These are phyloP conservation scores for Phenganax stokvisi DNA, from an alignment of 92 coral and sea anemone species.

Conservation along the genomic window DNA sequence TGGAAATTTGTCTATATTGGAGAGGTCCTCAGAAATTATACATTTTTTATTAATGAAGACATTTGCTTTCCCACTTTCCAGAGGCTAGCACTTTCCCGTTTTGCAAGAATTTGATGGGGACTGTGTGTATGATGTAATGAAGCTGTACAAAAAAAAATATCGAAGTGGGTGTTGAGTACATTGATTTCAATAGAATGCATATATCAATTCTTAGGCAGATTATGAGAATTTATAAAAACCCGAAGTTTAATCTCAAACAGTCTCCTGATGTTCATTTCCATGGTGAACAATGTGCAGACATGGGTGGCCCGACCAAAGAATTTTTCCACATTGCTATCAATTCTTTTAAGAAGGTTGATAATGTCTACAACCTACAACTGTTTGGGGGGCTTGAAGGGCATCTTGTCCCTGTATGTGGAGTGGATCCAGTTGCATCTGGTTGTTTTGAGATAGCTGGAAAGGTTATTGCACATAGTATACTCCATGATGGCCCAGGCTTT, in stretches of 20 bases:
- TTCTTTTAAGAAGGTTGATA: constrained; percentile 42
- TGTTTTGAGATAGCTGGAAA: constrained; percentile 46
- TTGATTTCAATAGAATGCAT: constrained; percentile 56
- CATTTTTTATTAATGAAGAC: too few species aligned
- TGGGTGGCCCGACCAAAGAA: constrained; percentile 60
- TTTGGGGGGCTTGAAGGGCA: constrained; percentile 58
- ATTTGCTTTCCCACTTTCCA: too few species aligned
- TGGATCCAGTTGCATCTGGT: constrained; percentile 50
- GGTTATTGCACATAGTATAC: constrained; percentile 35
- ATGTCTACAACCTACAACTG: constrained; percentile 47
- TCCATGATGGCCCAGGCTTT: constrained; percentile 35
- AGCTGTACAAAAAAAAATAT: constrained; percentile 25
- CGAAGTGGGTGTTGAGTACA: constrained; percentile 40
- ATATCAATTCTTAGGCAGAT: constrained; percentile 47
- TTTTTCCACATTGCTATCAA: constrained; percentile 47
- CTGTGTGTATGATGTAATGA: constrained; percentile 18
- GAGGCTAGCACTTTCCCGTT: background rate
- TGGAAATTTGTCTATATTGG: too few species aligned
- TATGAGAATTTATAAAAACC: constrained; percentile 51
- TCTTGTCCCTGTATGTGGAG: constrained; percentile 50
- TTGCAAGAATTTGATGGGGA: constrained; percentile 1
- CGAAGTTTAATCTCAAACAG: constrained; percentile 38
- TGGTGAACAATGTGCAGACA: constrained; percentile 54
- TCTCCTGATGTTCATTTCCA: constrained; percentile 40
- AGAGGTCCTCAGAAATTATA: too few species aligned